phyloP scores from a whole-genome alignment of 2,113 vertebrate genomes.

The Piliocolobus tephrosceles region DNA sequence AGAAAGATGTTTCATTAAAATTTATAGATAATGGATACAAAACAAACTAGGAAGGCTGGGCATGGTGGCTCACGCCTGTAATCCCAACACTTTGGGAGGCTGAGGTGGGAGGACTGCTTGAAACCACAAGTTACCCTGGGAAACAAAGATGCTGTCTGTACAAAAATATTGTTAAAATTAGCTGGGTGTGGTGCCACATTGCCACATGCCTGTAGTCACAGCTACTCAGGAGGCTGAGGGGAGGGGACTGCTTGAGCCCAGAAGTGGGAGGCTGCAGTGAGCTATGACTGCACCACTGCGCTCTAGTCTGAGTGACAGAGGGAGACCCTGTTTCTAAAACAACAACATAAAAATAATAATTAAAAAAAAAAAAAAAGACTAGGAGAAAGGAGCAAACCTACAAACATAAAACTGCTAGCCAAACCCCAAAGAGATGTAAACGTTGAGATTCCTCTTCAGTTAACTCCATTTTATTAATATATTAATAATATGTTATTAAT shows the following conservation, averaged over 20 bases:
- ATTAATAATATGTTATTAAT: neutral
- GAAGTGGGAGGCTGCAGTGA: neutral
- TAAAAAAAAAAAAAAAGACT: neutral
- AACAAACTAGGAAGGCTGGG: neutral
- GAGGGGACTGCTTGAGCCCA: neutral
- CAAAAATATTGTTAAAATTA: neutral
- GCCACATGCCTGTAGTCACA: neutral
- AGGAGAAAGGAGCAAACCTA: neutral
- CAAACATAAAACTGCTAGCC: neutral
- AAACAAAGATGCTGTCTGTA: neutral
- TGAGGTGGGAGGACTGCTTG: neutral
- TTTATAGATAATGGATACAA: neutral
- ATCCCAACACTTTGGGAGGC: neutral
- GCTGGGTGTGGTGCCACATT: neutral
- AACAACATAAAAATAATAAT: neutral
- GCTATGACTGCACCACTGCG: neutral
- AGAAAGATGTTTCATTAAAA: neutral
- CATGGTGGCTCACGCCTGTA: neutral
- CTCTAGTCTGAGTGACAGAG: neutral
- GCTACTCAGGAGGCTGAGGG: neutral
- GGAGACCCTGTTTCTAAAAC: neutral
- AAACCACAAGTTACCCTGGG: neutral
- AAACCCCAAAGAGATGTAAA: slow-evolving; percentile 2
- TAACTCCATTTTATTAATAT: neutral
- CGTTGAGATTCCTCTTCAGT: neutral